Evolutionary conservation across 2,797 vertebrate species (phyloP).

Genomic region (Hydrolagus colliei): DNA sequence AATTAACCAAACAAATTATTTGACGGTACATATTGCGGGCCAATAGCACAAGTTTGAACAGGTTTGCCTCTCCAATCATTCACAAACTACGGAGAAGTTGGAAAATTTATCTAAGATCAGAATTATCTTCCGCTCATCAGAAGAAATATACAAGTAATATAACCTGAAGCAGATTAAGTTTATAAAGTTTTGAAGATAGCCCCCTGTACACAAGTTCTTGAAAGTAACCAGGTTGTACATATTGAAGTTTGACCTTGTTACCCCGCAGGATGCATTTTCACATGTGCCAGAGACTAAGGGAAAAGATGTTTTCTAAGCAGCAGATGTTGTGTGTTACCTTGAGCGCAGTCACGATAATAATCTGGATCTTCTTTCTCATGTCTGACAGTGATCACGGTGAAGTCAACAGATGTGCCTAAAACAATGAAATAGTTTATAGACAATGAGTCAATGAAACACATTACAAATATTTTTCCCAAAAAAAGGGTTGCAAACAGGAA

Average conservation of each 20-base stretch:
- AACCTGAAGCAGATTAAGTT: background rate
- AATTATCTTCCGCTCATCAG: background rate
- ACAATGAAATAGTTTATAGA: background rate
- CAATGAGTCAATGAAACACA: background rate
- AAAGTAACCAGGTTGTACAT: background rate
- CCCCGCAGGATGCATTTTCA: background rate
- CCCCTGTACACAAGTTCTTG: background rate
- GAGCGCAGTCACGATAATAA: constrained; percentile 54
- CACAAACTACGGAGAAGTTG: background rate
- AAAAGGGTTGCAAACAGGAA: too few relatives aligned
- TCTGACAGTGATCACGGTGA: constrained; percentile 50
- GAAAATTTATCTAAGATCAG: background rate
- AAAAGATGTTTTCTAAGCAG: background rate
- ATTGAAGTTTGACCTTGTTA: background rate
- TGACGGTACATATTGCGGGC: too few relatives aligned
- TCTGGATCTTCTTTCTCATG: constrained; percentile 57
- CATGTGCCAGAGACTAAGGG: too few relatives aligned
- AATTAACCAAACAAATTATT: too few relatives aligned
- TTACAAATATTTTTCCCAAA: too few relatives aligned
- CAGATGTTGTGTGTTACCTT: constrained; percentile 48
- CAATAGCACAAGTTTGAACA: too few relatives aligned
- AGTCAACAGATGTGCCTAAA: constrained; percentile 39
- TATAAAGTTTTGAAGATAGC: background rate
- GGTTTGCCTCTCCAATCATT: background rate
- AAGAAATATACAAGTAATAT: background rate